Base-by-base conservation (phyloP, 1,140 invertebrate genomes). In the Hypothenemus hampei region DNA sequence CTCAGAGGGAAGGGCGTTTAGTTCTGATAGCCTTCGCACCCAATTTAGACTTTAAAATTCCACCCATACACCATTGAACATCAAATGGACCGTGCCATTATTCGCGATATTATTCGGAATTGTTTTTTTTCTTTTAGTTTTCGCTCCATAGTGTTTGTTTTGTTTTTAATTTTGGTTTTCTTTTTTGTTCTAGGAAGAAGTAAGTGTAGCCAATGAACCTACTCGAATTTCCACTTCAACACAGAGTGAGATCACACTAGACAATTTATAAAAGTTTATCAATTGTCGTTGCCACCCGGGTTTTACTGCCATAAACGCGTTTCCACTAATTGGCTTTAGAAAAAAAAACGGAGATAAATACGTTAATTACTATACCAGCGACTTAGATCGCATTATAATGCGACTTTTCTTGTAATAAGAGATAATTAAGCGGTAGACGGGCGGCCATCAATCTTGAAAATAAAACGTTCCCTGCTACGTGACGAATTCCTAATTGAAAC, bases 1-100 rank as follows among this genome's bases (percentile, higher is more conserved):
- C 20, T 18, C 19, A 24, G 23, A 24, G 24, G 35, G 7, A 20
- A 26, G n/a, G n/a, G n/a, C n/a, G n/a, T n/a, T n/a, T n/a, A n/a
- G n/a, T n/a, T n/a, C n/a, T n/a, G n/a, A 26, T 7, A n/a, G 22
- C 7, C 8, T 51, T 37, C 33, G 20, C 18, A 39, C 47, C 16
- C 48, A 24, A 51, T 51, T 36, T 51, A 51, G 48, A 51, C 48
- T 51, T 51, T 51, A 51, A 51, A 51, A 51, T 51, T 51, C 48
- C 48, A 29, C 39, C 41, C 41, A 29, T 51, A 51, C 31, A 18
- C 37, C 48, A 51, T 51, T 51, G 40, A 51, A 40, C 48, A 41
- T 4, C 48, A 18, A 51, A 18, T 41, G 37, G 48, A 51, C 48
- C 48, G 47, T 49, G 22, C 15, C 26, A 22, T 11, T n/a, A n/a